Percentiles rank a stretch among this genome's conserved stretches.
phyloP scores from a whole-genome alignment of 2,113 vertebrate genomes.

The Talpa occidentalis region DNA sequence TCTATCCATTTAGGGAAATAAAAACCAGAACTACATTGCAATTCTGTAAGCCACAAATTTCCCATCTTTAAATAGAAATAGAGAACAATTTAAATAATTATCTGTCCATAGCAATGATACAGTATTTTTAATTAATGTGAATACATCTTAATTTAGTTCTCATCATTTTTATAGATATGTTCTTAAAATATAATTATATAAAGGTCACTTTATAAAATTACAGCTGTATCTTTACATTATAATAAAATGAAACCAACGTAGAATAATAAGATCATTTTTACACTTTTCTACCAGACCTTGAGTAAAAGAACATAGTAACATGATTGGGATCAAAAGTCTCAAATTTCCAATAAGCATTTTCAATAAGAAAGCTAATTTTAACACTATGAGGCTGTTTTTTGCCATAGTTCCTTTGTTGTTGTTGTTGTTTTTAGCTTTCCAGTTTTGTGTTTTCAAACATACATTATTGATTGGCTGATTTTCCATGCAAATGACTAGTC shows the following conservation, averaged over 20 bases:
- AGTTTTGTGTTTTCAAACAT: constrained; percentile 3
- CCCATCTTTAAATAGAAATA: constrained; percentile 53
- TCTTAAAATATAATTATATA: constrained; percentile 7
- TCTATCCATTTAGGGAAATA: constrained; percentile 55
- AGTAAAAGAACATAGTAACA: background rate
- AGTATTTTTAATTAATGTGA: background rate
- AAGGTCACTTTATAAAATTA: background rate
- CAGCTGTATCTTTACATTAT: background rate
- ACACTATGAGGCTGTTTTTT: background rate
- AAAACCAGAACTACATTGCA: constrained; percentile 35
- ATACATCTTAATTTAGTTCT: background rate
- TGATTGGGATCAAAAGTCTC: background rate
- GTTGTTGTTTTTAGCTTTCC: background rate
- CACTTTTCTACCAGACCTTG: background rate
- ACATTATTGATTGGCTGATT: background rate
- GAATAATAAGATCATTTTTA: background rate
- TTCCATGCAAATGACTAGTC: background rate
- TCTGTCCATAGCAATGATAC: constrained; percentile 18
- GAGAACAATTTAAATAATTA: constrained; percentile 37
- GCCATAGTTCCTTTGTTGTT: background rate
- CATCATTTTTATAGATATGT: background rate
- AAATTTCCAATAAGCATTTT: background rate
- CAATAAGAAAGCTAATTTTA: constrained; percentile 32
- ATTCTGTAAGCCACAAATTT: constrained; percentile 31
- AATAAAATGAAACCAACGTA: background rate